Base-by-base conservation (phyloP, 1,140 invertebrate genomes). In the Aphidius gifuensis region DNA sequence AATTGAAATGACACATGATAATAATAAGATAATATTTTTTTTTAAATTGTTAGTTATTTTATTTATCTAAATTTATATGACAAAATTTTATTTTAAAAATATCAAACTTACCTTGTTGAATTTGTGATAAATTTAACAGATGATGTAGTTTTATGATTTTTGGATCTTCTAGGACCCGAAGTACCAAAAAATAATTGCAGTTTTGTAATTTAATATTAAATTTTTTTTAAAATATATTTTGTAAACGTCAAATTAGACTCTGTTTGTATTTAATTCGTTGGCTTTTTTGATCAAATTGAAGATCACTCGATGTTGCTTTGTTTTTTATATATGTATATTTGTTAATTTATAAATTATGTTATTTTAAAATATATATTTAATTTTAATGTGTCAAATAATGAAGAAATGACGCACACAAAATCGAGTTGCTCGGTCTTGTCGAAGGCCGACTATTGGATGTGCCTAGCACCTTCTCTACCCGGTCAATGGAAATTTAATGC, bases 131-230 rank as follows among this genome's bases (percentile, higher is more conserved):
- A 58, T 58, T 48, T 46, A 57, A 46, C 32, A 51, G 55, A 11
- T 57, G 53, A 21, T 48, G 23, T 51, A 38, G 23, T 32, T 49
- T 32, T 32, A 11, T 51, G 21, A 60, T 51, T 61, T 46, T 51
- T 63, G 66, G 66, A 68, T 68, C 69, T 68, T 71, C 77, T 68
- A 70, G 71, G 69, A 75, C 67, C 72, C 68, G 71, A 74, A 67
- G 68, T 74, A 53, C 75, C 74, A 65, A 81, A 79, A 65, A 79
- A 77, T 66, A 79, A 68, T 76, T 79, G 76, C 74, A 78, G 77
- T 62, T 78, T 78, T 51, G 58, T 23, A 47, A 58, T 44, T 63
- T 53, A 40, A 51, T 45, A 32, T 48, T 58, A 44, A 49, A 49
- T 47, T 51, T 40, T 16, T 40, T n/a, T 32, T 3, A 32, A 32